Percentiles rank a stretch among this genome's conserved stretches.
Evolutionary conservation across 2,797 vertebrate genomes (phyloP).

Genomic region (Bradypodion ventrale): DNA sequence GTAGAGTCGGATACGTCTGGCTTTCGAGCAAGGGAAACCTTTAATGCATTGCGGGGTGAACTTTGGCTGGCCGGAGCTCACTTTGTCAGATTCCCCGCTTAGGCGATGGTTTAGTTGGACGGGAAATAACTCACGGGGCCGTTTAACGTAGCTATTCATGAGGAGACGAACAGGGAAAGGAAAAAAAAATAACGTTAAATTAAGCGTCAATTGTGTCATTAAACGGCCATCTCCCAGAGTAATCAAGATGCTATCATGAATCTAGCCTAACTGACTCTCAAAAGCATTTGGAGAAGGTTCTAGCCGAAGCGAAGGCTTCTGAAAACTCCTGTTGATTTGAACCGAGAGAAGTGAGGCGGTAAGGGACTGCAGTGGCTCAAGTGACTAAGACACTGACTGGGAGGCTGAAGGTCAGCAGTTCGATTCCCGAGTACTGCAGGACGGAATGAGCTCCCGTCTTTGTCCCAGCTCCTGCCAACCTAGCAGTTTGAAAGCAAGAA

Average conservation of each 20-base stretch:
- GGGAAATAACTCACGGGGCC: not conserved
- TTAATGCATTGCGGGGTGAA: not conserved
- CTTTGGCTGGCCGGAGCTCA: not conserved
- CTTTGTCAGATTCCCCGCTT: not conserved
- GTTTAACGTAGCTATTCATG: constrained; percentile 2
- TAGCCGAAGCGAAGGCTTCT: not conserved
- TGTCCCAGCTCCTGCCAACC: too few relatives aligned
- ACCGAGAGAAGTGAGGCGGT: not conserved
- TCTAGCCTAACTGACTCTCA: not conserved
- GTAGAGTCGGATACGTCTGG: too few relatives aligned
- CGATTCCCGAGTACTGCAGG: too few relatives aligned
- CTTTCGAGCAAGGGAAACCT: too few relatives aligned
- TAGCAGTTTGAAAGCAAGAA: too few relatives aligned
- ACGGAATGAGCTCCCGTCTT: too few relatives aligned
- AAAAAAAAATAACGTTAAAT: constrained; percentile 22
- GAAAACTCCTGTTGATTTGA: not conserved
- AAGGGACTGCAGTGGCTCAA: too few relatives aligned
- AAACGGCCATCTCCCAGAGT: constrained; percentile 5
- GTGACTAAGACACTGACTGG: too few relatives aligned
- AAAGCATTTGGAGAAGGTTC: not conserved
- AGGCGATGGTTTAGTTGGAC: not conserved
- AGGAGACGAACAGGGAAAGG: not conserved
- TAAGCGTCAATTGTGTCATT: constrained; percentile 15
- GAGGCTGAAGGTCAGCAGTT: too few relatives aligned
- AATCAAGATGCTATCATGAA: constrained; percentile 12